Base-by-base conservation (phyloP, 2,888 invertebrate species). In the Trichopoda pennipes region DNA sequence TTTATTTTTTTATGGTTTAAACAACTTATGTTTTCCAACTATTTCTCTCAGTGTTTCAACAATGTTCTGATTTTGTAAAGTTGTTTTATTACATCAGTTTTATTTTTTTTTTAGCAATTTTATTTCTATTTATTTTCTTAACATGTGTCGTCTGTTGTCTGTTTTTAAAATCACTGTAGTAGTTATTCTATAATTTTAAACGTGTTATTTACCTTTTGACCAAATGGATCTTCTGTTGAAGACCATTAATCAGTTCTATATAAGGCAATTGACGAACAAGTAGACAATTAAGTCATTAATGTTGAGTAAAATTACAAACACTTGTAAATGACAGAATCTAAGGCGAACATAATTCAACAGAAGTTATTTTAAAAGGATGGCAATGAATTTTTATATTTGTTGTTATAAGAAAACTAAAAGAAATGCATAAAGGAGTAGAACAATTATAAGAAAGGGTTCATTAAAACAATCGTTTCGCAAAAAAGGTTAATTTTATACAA, bases 51-150 rank as follows among this genome's bases (percentile, higher is more conserved):
- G 74, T 56, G 64, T 49, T 49, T 14, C 17, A 19, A 28, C 17
- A 53, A 35, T 16, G 42, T 28, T 66, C 56, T 66, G 19, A 38
- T 64, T 64, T 64, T 35, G 38, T 28, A 64, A 75, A 66, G 66
- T 58, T 66, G 66, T 75, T 66, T 51, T 58, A 66, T 75, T 75
- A 66, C 56, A 75, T 51, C 66, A 75, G 66, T 56, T 64, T 74
- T 28, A 28, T 21, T 63, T 66, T 32, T 49, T 51, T 10, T 38
- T 75, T 3, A 51, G 51, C 38, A 66, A 75, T 66, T 66, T 58
- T 19, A 66, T 66, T 74, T 75, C 58, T 75, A 75, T 51, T 75
- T 58, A 75, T 66, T 66, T 66, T 58, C 75, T 56, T 75, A 75
- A 75, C 17, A 19, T 58, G 58, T 19, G 58, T 19, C 32, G 55